A percentile compares a stretch with the other conserved stretches of the same genome.
Conservation (phyloP, 1,140 invertebrate species). For the Vanessa tameamea region DNA sequence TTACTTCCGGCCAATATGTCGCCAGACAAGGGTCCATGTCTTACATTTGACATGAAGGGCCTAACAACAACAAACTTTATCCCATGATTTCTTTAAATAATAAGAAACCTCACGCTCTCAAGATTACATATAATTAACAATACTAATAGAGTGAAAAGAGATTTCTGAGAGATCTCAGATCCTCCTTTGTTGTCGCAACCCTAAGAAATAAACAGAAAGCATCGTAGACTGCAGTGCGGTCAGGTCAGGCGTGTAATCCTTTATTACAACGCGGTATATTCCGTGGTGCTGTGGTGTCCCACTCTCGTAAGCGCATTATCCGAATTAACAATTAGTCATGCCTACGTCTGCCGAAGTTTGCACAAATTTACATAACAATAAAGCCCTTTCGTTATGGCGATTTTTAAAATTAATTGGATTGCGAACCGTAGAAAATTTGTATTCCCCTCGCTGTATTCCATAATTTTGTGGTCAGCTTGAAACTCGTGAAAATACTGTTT, state of each 20-base stretch:
- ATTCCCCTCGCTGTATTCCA: slow-evolving; percentile 47
- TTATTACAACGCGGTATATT: slow-evolving; percentile 57
- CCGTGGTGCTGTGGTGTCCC: slow-evolving; percentile 50
- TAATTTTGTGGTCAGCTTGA: slow-evolving; percentile 51
- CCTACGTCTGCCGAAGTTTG: slow-evolving; percentile 75
- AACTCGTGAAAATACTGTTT: slow-evolving; percentile 35
- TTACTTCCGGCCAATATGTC: slow-evolving; percentile 45
- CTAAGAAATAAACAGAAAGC: slow-evolving; percentile 19
- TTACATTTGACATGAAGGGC: slow-evolving; percentile 38
- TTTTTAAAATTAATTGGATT: slow-evolving; percentile 80
- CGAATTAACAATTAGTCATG: slow-evolving; percentile 80
- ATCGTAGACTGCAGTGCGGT: slow-evolving; percentile 34
- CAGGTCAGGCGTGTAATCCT: slow-evolving; percentile 67
- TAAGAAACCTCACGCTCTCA: not conserved
- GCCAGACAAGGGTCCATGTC: slow-evolving; percentile 35
- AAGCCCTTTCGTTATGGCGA: slow-evolving; percentile 69
- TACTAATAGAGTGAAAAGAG: not conserved
- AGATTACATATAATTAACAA: no score
- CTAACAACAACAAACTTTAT: slow-evolving; percentile 30
- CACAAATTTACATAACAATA: slow-evolving; percentile 80
- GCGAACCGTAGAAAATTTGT: slow-evolving; percentile 70
- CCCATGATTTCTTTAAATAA: not conserved
- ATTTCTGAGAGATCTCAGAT: not conserved
- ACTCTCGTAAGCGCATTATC: slow-evolving; percentile 76
- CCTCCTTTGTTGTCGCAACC: slow-evolving; percentile 5